phyloP scores from a whole-genome alignment of 2,888 invertebrate genomes.

The Hirtodrosophila cameraria region DNA sequence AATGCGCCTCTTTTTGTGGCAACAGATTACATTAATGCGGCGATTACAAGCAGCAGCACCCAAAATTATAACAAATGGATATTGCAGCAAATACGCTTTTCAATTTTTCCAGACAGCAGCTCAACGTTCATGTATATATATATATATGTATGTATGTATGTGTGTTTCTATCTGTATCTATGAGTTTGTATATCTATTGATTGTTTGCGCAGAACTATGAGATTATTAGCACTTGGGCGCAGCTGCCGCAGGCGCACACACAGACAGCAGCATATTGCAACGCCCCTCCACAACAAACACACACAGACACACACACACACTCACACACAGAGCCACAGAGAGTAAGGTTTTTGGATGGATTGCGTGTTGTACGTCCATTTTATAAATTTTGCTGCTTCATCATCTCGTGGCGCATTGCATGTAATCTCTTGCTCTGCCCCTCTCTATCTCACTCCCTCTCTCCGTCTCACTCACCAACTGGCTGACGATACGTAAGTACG shows the following conservation, averaged over 20 bases:
- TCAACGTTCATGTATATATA: slow-evolving; percentile 11
- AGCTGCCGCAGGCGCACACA: slow-evolving; percentile 64
- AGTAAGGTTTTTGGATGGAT: slow-evolving; percentile 32
- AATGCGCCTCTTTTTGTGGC: slow-evolving; percentile 49
- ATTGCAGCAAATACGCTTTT: slow-evolving; percentile 56
- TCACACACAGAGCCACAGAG: background rate
- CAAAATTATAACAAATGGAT: slow-evolving; percentile 60
- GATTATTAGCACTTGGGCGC: slow-evolving; percentile 82
- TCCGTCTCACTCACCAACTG: too few species aligned
- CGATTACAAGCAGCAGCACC: slow-evolving; percentile 57
- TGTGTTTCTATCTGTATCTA: slow-evolving; percentile 4
- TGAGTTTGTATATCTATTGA: slow-evolving; percentile 59
- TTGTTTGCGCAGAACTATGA: slow-evolving; percentile 73
- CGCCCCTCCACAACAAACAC: slow-evolving; percentile 42
- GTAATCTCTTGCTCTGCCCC: slow-evolving; percentile 54
- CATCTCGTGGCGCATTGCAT: slow-evolving; percentile 65
- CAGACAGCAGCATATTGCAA: slow-evolving; percentile 45
- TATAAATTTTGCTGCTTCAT: slow-evolving; percentile 77
- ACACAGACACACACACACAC: background rate
- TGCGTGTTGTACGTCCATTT: slow-evolving; percentile 78
- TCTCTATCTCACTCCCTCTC: too few species aligned
- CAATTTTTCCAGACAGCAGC: slow-evolving; percentile 45
- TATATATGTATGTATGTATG: slow-evolving; percentile 1
- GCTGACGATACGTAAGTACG: slow-evolving; percentile 58
- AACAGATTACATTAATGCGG: slow-evolving; percentile 70